phyloP scores from a whole-genome alignment of 37 sponge, comb jelly and placozoan genomes.

The Tethya wilhelma region DNA sequence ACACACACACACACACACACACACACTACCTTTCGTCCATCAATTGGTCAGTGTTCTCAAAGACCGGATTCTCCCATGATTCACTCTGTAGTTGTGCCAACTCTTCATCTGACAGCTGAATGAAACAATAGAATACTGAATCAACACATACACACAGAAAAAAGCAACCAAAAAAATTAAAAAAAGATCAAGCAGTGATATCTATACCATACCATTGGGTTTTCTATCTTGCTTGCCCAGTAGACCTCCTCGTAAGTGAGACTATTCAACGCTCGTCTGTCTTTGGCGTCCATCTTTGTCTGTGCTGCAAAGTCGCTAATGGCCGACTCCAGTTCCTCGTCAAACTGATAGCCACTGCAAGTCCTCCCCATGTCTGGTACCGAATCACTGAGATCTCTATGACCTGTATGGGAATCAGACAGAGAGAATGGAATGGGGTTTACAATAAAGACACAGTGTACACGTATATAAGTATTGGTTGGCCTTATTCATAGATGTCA shows the following conservation, averaged over 20 bases:
- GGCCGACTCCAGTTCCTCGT: slow-evolving; percentile 44
- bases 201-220: slow-evolving; percentile 62
- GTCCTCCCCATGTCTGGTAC: slow-evolving; percentile 26
- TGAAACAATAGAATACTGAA: not conserved
- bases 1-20: too few species aligned
- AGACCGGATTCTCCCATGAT: slow-evolving; percentile 88
- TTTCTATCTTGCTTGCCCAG: slow-evolving; percentile 67
- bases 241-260: slow-evolving; percentile 76
- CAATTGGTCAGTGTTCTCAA: slow-evolving; percentile 83
- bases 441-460: not conserved
- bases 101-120: slow-evolving; percentile 71
- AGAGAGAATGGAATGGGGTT: not conserved
- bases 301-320: slow-evolving; percentile 22
- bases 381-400: slow-evolving; percentile 41
- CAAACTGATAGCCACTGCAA: slow-evolving; percentile 37
- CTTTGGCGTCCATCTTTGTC: slow-evolving; percentile 24
- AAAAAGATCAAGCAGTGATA: not conserved
- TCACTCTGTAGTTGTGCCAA: slow-evolving; percentile 34
- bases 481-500: not conserved
- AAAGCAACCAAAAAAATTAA: not conserved
- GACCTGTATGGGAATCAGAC: slow-evolving; percentile 6
- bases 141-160: not conserved
- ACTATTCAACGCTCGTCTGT: slow-evolving; percentile 10
- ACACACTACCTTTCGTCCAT: slow-evolving; percentile 95
- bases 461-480: not conserved